Base-by-base conservation (phyloP, 2,113 vertebrate genomes). In the Ictidomys tridecemlineatus region DNA sequence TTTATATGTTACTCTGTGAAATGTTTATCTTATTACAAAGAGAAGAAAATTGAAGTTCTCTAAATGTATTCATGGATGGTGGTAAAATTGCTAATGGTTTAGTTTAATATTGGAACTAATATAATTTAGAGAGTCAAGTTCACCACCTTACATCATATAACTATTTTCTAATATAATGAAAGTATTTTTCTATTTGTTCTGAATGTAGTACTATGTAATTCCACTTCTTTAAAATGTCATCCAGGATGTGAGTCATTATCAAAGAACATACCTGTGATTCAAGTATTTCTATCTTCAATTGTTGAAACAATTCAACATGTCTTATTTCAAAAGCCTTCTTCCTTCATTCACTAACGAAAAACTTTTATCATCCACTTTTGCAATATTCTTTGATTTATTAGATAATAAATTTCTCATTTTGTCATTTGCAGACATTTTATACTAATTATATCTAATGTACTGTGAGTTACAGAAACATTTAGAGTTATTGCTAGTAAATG, bases 391-490 rank as follows among this genome's bases (percentile, higher is more conserved):
- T 97, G 98, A 98, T 97, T 98, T 97, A 98, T 97, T 98, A 97
- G 65, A 85, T 97, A 97, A 95, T 97, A 96, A 97, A 97, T 98
- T 98, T 97, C 94, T 98, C 85, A 97, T 96, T 89, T 98, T 98
- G 94, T 97, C 96, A 96, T 98, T 91, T 95, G 85, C 34, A 97
- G 96, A 96, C 94, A 95, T 97, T 97, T 97, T 94, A 92, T 96
- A 87, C 98, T 98, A 97, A 98, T 98, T 97, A 97, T 96, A 95
- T 97, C 96, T 98, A 98, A 98, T 98, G 97, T 95, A 96, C 97
- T 96, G 95, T 98, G 96, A 97, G 96, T 95, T 98, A 97, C 94
- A 97, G 88, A 98, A 98, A 98, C 98, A 97, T 98, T 98, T 97
- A 97, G 82, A 97, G 67, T 96, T 92, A 97, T 89, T 97, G 97